Percentiles rank a stretch among this genome's conserved stretches.
phyloP scores from a whole-genome alignment of 1,140 invertebrate species.

The Aphaenogaster floridana region DNA sequence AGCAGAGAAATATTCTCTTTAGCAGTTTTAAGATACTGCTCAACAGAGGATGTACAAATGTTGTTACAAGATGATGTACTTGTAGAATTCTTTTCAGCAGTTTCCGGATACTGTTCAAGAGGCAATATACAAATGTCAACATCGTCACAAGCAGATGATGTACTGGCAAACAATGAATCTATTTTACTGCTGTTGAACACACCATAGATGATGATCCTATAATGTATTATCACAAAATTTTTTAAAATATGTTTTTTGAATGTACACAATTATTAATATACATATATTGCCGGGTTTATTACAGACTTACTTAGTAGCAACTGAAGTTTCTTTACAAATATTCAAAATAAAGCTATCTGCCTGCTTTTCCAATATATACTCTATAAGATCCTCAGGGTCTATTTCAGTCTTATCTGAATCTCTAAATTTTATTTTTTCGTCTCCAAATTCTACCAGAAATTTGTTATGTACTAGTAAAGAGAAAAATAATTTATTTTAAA shows the following conservation, averaged over 20 bases:
- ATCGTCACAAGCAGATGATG: background rate
- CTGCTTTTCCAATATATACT: background rate
- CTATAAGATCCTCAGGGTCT: background rate
- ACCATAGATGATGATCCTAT: background rate
- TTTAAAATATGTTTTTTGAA: background rate
- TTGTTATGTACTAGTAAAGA: background rate
- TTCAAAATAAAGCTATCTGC: background rate
- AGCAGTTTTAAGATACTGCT: background rate
- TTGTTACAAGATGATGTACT: background rate
- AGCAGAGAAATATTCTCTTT: background rate
- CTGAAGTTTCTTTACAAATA: background rate
- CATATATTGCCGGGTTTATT: background rate
- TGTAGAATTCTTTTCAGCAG: no score
- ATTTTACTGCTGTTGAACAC: background rate
- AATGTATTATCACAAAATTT: background rate
- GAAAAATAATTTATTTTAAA: slow-evolving; percentile 16
- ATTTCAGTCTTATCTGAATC: slow-evolving; percentile 11
- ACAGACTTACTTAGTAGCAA: background rate
- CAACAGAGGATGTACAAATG: background rate
- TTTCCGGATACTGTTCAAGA: background rate
- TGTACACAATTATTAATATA: background rate
- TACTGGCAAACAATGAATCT: background rate
- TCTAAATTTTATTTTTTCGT: background rate
- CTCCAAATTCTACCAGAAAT: background rate
- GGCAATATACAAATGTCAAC: background rate